Conservation (phyloP, 1,140 invertebrate genomes). For the Sarcophaga peregrina region DNA sequence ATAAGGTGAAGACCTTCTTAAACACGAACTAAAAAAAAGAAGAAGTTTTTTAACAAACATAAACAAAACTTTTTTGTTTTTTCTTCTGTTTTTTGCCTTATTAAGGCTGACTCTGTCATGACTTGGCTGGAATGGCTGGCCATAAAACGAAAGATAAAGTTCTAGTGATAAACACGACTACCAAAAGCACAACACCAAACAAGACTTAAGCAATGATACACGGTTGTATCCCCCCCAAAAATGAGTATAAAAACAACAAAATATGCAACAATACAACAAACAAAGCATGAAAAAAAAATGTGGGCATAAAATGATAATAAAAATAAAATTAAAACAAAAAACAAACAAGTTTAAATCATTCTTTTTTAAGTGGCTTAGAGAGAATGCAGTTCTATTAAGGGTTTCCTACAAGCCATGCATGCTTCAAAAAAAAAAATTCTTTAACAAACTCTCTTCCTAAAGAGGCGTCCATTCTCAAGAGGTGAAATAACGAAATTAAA, state of each 20-base stretch:
- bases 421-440: not conserved
- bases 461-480: not conserved
- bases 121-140: too few relatives aligned
- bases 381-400: not conserved
- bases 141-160: constrained; percentile 31
- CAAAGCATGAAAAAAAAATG: constrained; percentile 26
- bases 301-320: constrained; percentile 19
- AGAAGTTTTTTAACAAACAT: not conserved
- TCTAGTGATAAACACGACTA: constrained; percentile 27
- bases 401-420: not conserved
- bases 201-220: too few relatives aligned
- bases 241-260: not conserved
- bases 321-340: not conserved
- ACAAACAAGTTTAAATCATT: not conserved
- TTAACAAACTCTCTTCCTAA: not conserved
- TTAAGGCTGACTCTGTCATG: constrained; percentile 16
- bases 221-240: too few relatives aligned
- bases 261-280: not conserved
- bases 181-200: not conserved
- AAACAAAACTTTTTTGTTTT: not conserved
- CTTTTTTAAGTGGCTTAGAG: not conserved
- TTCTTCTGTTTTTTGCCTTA: not conserved
- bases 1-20: constrained; percentile 38
- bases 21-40: not conserved
- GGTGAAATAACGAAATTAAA: not conserved